phyloP scores from a whole-genome alignment of 2,797 vertebrate species.

The Centroberyx gerrardi region DNA sequence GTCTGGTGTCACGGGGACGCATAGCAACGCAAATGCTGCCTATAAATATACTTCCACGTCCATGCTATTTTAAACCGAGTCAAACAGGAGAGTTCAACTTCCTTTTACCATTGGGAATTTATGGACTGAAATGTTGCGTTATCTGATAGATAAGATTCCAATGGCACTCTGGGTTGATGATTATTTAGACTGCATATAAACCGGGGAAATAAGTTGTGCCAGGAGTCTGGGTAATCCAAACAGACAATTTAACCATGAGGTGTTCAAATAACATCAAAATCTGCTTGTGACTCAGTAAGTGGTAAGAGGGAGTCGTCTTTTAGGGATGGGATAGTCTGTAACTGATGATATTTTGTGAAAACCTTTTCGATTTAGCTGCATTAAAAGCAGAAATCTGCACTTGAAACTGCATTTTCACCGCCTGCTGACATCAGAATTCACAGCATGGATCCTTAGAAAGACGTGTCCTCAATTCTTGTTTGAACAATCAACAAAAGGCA shows the following conservation, averaged over 20 bases:
- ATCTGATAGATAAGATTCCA: not conserved
- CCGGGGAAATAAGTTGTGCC: not conserved
- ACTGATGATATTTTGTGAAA: not conserved
- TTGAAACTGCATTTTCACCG: not conserved
- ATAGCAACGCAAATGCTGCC: conserved; percentile 91
- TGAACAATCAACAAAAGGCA: conserved; percentile 22
- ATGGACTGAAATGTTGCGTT: conserved; percentile 31
- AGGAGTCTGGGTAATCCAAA: not conserved
- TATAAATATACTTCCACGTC: conserved; percentile 90
- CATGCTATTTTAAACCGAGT: conserved; percentile 88
- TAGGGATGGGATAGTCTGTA: not conserved
- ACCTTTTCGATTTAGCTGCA: not conserved
- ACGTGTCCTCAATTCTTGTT: not conserved
- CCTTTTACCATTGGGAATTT: conserved; percentile 58
- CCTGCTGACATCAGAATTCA: no score
- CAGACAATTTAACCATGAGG: not conserved
- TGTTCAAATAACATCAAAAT: not conserved
- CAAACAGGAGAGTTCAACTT: conserved; percentile 73
- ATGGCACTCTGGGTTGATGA: not conserved
- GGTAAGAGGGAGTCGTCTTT: not conserved
- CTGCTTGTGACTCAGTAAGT: not conserved
- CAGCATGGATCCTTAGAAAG: not conserved
- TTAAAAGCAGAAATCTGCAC: not conserved
- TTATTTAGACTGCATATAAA: not conserved
- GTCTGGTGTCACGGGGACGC: conserved; percentile 89